Conservation (phyloP, 2,113 vertebrate genomes). For the Phyllostomus discolor region DNA sequence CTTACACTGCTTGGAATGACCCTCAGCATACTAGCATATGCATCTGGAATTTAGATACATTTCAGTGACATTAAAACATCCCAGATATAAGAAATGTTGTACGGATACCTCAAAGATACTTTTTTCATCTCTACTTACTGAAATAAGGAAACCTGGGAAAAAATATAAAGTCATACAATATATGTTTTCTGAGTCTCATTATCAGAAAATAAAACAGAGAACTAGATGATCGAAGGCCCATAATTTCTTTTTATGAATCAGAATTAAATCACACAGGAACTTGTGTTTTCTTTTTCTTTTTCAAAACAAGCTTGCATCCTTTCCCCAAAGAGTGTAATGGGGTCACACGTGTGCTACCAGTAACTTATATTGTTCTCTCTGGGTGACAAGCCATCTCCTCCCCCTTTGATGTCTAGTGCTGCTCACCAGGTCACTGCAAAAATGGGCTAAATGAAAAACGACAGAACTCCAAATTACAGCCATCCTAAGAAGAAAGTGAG, state of each 20-base stretch:
- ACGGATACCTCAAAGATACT: neutral
- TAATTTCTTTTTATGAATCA: neutral
- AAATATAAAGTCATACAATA: neutral
- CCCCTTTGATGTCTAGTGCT: neutral
- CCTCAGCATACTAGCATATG: neutral
- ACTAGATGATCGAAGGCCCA: neutral
- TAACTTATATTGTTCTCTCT: neutral
- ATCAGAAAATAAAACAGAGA: neutral
- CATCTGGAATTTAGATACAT: neutral
- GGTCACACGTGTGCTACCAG: neutral
- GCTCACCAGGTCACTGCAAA: neutral
- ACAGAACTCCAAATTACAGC: neutral
- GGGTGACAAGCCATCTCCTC: neutral
- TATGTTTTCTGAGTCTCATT: neutral
- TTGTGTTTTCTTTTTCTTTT: neutral
- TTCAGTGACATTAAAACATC: neutral
- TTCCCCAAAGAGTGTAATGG: neutral
- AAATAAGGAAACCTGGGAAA: neutral
- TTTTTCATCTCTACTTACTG: slow-evolving; percentile 6
- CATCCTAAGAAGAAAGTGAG: neutral
- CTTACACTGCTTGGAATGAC: neutral
- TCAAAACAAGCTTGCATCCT: neutral
- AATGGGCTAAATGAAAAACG: neutral
- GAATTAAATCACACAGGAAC: neutral
- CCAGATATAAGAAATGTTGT: neutral